Evolutionary conservation across 92 coral and sea anemone species (phyloP), one percentile per base, ranked within the genome.

Genomic region (Palythoa grandis): DNA sequence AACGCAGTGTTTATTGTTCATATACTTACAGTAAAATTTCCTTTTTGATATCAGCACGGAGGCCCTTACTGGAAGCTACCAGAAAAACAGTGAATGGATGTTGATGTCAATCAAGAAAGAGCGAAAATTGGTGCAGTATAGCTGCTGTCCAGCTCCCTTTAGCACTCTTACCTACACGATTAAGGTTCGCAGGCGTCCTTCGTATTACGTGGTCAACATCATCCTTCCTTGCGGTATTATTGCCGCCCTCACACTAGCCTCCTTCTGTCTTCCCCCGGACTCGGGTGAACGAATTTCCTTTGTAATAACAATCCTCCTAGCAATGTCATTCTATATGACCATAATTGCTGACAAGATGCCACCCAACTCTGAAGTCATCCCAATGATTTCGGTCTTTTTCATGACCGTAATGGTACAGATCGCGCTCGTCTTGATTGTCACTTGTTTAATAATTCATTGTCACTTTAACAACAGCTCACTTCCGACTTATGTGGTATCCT

Each of bases 161-260:
- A 60, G 71, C 10, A 71, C 22, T 11, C 61, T 76, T 3, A 88
- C 76, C 6, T 67, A 67, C 16, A 25, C 47, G 11, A 74, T 88
- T 7, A 61, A 69, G 1, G 29, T 88, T 4, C 53, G 71, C 24
- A 70, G 91, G 22, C 72, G 85, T 15, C 9, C 88, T 2, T 52
- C 86, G 37, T 88, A 88, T 75, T 88, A 83, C 74, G 74, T 73
- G 9, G 6, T 83, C 57, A 76, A 76, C 47, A 43, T 88, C 9
- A 35, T 88, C 25, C 52, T 88, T 2, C 91, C 91, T 5, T 88
- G 88, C 82, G 37, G 84, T 10, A 39, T 88, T n/a, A 88, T 88
- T 1, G 84, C 91, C 1, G 14, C 83, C 23, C 83, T 88, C 56
- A 22, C 88, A n/a, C 66, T 88, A 1, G 17, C 52, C 70, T 82